Percentiles rank a stretch among this genome's conserved stretches.
Evolutionary conservation across 2,113 vertebrate species (phyloP).

Genomic region (Rynchops niger): DNA sequence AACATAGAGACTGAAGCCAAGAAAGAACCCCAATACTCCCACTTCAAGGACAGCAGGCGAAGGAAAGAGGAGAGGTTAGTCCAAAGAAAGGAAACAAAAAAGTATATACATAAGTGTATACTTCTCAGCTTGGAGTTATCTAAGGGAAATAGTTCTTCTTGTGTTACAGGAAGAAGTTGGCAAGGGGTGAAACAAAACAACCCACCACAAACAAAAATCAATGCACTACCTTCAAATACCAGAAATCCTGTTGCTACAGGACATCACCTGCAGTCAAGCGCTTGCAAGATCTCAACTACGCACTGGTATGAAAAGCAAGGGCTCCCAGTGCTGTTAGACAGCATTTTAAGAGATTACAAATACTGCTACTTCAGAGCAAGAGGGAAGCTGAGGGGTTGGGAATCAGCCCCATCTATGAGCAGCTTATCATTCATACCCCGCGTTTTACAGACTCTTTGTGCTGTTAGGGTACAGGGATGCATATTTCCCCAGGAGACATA

Average conservation of each 20-base stretch:
- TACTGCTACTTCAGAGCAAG: not conserved
- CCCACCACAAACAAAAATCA: not conserved
- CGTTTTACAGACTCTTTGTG: not conserved
- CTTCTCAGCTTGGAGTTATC: not conserved
- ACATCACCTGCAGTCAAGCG: not conserved
- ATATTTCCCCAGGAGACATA: no score
- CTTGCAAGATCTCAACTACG: not conserved
- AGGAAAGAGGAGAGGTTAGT: not conserved
- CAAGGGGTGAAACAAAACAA: not conserved
- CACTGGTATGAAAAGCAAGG: not conserved
- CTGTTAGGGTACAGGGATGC: no score
- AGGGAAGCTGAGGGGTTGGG: not conserved
- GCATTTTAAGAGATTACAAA: not conserved
- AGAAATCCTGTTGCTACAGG: not conserved
- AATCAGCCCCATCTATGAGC: not conserved
- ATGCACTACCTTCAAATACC: not conserved
- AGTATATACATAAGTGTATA: no score
- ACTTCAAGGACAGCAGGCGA: not conserved
- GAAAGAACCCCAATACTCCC: not conserved
- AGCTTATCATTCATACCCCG: not conserved
- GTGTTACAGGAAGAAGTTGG: not conserved
- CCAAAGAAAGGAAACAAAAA: not conserved
- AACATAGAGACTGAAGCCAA: not conserved
- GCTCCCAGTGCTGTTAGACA: not conserved
- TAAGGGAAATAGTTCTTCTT: not conserved